Evolutionary conservation across 2,888 invertebrate genomes (phyloP), one percentile per base, ranked within the genome.

Genomic region (Callyntrura sp.): DNA sequence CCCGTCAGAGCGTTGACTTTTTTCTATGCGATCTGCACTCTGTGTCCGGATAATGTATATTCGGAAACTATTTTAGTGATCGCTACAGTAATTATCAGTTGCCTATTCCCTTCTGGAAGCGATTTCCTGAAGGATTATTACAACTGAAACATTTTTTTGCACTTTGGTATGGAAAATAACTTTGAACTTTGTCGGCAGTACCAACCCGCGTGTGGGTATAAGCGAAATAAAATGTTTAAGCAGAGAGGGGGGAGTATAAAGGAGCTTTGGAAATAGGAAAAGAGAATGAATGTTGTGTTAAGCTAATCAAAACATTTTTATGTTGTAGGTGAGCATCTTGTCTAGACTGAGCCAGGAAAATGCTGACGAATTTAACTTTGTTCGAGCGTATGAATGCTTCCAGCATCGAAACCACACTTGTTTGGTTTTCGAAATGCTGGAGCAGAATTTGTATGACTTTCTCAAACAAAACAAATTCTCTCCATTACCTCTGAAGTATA

Each of bases 381-480:
- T 99, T 94, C 98, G 99, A 93, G 99, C 99, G 76, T 99, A 98
- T 95, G 99, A 99, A 95, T 99, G 99, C 95, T 99, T 99, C 96
- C 98, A 99, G 96, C 99, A 99, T 95, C 99, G 99, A 95, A 99
- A 98, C 95, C 99, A 99, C 96, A 99, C 99, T 86, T 99, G 99
- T 95, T 96, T 99, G 95, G 99, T 99, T 94, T 99, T 99, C 95
- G 99, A 99, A 96, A 99, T 99, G 99, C 96, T 99, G 94, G 99
- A 99, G 94, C 99, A 99, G 96, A 99, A 99, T 95, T 96, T 99
- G 93, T 99, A 99, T 95, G 99, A 99, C 96, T 99, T 99, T 95
- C 96, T 99, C 93, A 99, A 99, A 95, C 99, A 99, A 95, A 99
- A 99, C 95, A 99, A 99, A 96, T 99, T 99, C 95, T 98, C 98